A percentile compares a stretch with the other conserved stretches of the same genome.
Conservation (phyloP, 2,113 vertebrate genomes). For the Microcebus murinus region DNA sequence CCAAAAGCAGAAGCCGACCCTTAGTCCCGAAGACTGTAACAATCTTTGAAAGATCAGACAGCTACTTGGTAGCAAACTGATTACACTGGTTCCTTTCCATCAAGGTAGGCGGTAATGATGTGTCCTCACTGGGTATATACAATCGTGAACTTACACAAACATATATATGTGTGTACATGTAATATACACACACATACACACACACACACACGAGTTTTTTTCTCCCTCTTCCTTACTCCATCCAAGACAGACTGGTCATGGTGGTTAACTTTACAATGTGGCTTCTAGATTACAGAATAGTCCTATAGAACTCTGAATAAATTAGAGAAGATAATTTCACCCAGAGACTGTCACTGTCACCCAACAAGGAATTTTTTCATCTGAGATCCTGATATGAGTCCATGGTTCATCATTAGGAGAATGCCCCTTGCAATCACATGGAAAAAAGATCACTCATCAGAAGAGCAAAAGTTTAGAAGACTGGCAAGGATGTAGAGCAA, state of each 20-base stretch:
- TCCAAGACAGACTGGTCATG: background rate
- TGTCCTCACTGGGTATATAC: background rate
- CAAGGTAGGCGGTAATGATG: background rate
- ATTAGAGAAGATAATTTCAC: background rate
- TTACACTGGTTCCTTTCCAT: background rate
- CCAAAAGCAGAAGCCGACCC: background rate
- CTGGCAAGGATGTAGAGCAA: background rate
- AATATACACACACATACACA: background rate
- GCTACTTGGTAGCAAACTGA: background rate
- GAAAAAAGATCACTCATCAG: background rate
- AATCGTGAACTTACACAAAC: background rate
- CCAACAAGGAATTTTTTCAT: conserved; percentile 18
- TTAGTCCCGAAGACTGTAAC: background rate
- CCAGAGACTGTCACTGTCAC: background rate
- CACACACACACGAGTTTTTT: background rate
- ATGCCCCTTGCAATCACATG: background rate
- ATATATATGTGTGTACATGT: background rate
- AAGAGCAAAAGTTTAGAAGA: background rate
- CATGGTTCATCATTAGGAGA: background rate
- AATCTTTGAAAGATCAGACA: background rate
- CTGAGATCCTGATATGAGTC: background rate
- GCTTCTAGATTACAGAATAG: background rate
- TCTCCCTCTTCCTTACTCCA: background rate
- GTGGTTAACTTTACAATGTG: background rate
- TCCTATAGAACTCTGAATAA: background rate